These are phyloP conservation scores for Petromus typicus DNA, from an alignment of 2,113 vertebrate species.

Conservation along the genomic window DNA sequence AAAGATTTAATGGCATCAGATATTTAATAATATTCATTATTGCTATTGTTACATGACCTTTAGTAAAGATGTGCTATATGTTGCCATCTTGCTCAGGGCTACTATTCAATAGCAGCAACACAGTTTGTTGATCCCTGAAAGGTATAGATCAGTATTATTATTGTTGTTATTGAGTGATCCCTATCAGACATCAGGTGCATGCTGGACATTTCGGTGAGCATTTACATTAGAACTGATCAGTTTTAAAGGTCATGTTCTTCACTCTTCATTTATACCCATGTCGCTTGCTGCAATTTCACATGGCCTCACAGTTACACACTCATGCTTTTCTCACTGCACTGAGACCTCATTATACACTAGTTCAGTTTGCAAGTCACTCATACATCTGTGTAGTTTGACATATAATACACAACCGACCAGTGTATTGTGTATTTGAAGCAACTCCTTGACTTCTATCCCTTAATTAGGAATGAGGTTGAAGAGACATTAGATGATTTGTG, in stretches of 20 bases:
- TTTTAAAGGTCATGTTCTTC: not conserved
- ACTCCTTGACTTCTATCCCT: conserved; percentile 3
- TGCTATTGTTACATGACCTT: not conserved
- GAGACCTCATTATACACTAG: not conserved
- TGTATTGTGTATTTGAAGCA: conserved; percentile 32
- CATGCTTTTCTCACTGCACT: not conserved
- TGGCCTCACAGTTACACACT: not conserved
- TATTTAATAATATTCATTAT: not conserved
- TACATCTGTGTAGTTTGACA: not conserved
- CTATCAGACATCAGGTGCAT: not conserved
- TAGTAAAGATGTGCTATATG: not conserved
- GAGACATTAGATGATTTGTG: not conserved
- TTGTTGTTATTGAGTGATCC: not conserved
- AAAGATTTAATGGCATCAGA: not conserved
- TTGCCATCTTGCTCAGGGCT: not conserved
- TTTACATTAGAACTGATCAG: not conserved
- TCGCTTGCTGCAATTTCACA: not conserved
- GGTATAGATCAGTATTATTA: not conserved
- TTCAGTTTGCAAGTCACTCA: not conserved
- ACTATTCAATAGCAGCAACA: not conserved
- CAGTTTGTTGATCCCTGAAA: not conserved
- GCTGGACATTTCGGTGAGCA: not conserved
- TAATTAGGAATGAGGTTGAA: conserved; percentile 3
- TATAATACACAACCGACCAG: conserved; percentile 5
- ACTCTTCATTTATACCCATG: not conserved